Evolutionary conservation across 2,797 vertebrate genomes (phyloP).

Genomic region (Hydrolagus colliei): DNA sequence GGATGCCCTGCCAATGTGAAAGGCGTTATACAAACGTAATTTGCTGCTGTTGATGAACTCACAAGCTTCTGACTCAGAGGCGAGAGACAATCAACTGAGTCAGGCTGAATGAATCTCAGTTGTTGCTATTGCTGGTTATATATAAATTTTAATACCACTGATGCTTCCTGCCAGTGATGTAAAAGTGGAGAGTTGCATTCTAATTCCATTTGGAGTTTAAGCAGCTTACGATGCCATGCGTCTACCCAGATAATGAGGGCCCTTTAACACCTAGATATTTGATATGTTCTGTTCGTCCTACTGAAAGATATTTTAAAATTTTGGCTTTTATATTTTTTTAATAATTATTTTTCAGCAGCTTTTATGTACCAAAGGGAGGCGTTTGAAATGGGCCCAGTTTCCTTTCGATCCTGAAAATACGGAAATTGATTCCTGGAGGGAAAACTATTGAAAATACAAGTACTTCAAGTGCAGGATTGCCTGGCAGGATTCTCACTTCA

Average conservation of each 20-base stretch:
- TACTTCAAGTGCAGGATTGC: not conserved
- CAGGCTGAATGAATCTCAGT: too few species aligned
- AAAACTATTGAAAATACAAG: too few species aligned
- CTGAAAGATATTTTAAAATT: not conserved
- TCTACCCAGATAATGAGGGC: not conserved
- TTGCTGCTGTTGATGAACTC: too few species aligned
- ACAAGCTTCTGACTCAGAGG: too few species aligned
- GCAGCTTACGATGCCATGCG: not conserved
- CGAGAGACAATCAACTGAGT: too few species aligned
- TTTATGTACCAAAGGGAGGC: not conserved
- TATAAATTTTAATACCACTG: conserved; percentile 15
- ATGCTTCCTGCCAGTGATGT: not conserved
- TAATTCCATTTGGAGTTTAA: conserved; percentile 12
- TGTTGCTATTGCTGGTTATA: not conserved
- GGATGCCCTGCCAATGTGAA: too few species aligned
- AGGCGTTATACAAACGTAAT: too few species aligned
- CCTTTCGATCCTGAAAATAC: not conserved
- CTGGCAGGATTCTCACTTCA: not conserved
- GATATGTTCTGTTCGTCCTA: not conserved
- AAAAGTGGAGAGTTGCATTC: not conserved
- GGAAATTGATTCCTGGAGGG: not conserved
- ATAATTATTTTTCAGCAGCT: not conserved
- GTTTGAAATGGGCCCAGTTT: not conserved
- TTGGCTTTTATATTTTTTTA: not conserved
- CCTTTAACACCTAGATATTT: not conserved